Evolutionary conservation across 2,888 invertebrate species (phyloP), one percentile per base, ranked within the genome.

Genomic region (Ophion ellenae): DNA sequence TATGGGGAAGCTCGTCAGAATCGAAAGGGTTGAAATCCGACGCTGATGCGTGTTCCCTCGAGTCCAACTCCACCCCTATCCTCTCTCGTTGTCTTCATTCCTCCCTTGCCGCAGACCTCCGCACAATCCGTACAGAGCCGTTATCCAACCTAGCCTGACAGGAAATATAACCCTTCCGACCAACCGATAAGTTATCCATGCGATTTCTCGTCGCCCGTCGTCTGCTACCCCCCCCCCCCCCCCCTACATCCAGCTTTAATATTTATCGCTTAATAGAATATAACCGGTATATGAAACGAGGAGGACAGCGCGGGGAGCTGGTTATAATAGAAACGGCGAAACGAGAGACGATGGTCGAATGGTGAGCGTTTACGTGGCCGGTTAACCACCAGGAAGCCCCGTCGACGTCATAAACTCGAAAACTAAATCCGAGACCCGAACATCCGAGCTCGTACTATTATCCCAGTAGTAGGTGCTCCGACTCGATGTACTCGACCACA

Each of bases 211-310:
- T 86, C 74, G 61, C 20, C 47, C 47, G 53, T 53, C 63, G 53
- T 73, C 59, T 28, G 24, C 77, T 53, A n/a, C 36, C 10, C 11
- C 28, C 59, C 28, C 7, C 59, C 28, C 7, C 36, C 7, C 24
- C 20, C 11, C 66, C 79, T 79, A 87, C 83, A 88, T 90, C 89
- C 82, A 84, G 86, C 84, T 91, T 90, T 91, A 92, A 93, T 92
- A 93, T 93, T 92, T 92, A 93, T 92, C 90, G 91, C 90, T 87
- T 91, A 91, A 92, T 92, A 91, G 90, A 93, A 93, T 92, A 91
- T 90, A 90, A 90, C 88, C 88, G 87, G 87, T 87, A 88, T 87
- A 57, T 78, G 57, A 11, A 24, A 53, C 64, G 45, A 20, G 73
- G 64, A n/a, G 40, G 53, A 24, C 5, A 63, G 53, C 5, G 17